phyloP scores from a whole-genome alignment of 2,113 vertebrate genomes.

The Brachyhypopomus occidentalis region DNA sequence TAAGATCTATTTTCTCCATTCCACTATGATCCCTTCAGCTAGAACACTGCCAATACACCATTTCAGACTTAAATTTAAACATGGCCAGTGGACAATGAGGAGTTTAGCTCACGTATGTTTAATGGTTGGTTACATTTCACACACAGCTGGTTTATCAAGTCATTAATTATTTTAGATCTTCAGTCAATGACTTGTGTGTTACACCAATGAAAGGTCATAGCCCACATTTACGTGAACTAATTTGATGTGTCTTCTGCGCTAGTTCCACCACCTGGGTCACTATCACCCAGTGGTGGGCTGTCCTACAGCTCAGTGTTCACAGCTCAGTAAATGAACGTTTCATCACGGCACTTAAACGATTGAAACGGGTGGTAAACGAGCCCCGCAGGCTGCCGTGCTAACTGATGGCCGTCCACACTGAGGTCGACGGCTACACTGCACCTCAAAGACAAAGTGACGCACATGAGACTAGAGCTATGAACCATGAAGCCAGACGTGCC shows the following conservation, averaged over 20 bases:
- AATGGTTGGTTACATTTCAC: neutral
- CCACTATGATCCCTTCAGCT: neutral
- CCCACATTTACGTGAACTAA: constrained; percentile 58
- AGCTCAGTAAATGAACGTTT: constrained; percentile 28
- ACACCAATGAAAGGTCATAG: constrained; percentile 53
- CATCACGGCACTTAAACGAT: constrained; percentile 30
- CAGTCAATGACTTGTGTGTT: constrained; percentile 17
- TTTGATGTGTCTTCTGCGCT: constrained; percentile 59
- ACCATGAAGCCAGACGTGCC: constrained; percentile 32
- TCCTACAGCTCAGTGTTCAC: neutral
- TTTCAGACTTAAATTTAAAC: neutral
- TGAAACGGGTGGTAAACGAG: constrained; percentile 31
- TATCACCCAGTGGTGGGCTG: constrained; percentile 4
- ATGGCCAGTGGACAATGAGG: neutral
- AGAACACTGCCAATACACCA: neutral
- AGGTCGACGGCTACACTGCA: constrained; percentile 48
- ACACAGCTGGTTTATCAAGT: neutral
- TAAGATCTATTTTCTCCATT: neutral
- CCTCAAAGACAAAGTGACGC: constrained; percentile 16
- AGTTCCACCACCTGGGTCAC: constrained; percentile 1
- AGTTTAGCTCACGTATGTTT: neutral
- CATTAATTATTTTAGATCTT: neutral
- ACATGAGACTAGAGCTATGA: constrained; percentile 26
- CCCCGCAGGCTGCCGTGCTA: constrained; percentile 36
- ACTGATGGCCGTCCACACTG: constrained; percentile 39